A percentile compares a stretch with the other conserved stretches of the same genome.
These are phyloP conservation scores for Cerastis leucographa DNA, from an alignment of 2,888 invertebrate genomes.

Conservation along the genomic window DNA sequence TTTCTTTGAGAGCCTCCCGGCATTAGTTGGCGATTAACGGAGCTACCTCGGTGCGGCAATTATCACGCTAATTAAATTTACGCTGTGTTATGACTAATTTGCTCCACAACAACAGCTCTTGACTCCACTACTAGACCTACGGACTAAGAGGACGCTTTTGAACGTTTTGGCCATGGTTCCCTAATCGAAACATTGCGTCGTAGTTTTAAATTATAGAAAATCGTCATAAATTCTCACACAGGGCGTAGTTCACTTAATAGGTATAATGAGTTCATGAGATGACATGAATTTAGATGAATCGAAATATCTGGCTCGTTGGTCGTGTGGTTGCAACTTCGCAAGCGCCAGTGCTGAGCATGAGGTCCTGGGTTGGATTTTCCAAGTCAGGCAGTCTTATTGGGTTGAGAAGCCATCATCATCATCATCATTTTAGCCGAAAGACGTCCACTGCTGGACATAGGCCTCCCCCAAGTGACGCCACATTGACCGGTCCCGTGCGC, in stretches of 20 bases:
- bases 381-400: neutral
- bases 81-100: slow-evolving; percentile 87
- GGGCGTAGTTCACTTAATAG: neutral
- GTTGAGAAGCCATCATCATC: too few relatives aligned
- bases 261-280: neutral
- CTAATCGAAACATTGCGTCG: neutral
- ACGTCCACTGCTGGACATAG: too few relatives aligned
- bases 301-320: too few relatives aligned
- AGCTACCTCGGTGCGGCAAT: slow-evolving; percentile 75
- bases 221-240: neutral
- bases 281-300: neutral
- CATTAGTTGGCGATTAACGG: slow-evolving; percentile 70
- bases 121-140: slow-evolving; percentile 57
- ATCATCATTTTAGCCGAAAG: too few relatives aligned
- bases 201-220: neutral
- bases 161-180: neutral
- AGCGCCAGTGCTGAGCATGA: neutral
- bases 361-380: neutral
- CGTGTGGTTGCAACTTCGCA: neutral
- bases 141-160: slow-evolving; percentile 62
- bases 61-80: slow-evolving; percentile 86
- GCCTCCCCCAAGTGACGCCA: too few relatives aligned
- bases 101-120: slow-evolving; percentile 78
- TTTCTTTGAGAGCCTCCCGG: slow-evolving; percentile 45
- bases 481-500: too few relatives aligned